Base-by-base conservation (phyloP, 2,888 invertebrate species). In the Geotrupes spiniger region DNA sequence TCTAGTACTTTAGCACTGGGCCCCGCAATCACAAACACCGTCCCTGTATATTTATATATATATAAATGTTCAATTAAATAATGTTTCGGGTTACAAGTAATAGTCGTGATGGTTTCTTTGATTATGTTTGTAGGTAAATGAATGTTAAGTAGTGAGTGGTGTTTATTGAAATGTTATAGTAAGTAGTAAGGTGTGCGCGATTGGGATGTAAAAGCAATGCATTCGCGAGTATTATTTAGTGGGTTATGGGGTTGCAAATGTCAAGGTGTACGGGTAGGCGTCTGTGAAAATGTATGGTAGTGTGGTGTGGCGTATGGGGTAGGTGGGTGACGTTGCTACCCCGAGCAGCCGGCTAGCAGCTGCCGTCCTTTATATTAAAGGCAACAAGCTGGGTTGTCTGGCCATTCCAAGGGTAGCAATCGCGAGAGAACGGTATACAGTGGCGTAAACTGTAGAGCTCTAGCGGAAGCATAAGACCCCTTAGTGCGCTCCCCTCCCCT, bases 381-480 rank as follows among this genome's bases (percentile, higher is more conserved):
- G 64, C 61, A 62, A 59, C 64, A 64, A 60, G 64, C 65, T 66
- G 68, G 65, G 64, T 46, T 47, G 66, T 62, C 62, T 63, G 63
- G 52, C 61, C 69, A 68, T 68, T 69, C 66, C 68, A 70, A 70
- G 71, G 70, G 61, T 57, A 65, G 54, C 58, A 49, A 50, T 33
- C 10, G 45, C 40, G 44, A 39, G 46, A 47, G 49, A 42, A 49
- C 49, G 43, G 48, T 47, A 38, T 49, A 51, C 42, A 40, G 56
- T 54, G 51, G 54, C 53, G 49, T 46, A 46, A 38, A 49, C 54
- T 51, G 50, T 47, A 55, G 52, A 53, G 48, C 57, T 60, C 56
- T 63, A 63, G 66, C 66, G 66, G 69, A 70, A 69, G 67, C 68
- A 54, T 52, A 56, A 64, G 57, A 69, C 70, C 71, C 71, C 70